Evolutionary conservation across 2,888 invertebrate genomes (phyloP), one percentile per base, ranked within the genome.

Genomic region (Volucella zonaria): DNA sequence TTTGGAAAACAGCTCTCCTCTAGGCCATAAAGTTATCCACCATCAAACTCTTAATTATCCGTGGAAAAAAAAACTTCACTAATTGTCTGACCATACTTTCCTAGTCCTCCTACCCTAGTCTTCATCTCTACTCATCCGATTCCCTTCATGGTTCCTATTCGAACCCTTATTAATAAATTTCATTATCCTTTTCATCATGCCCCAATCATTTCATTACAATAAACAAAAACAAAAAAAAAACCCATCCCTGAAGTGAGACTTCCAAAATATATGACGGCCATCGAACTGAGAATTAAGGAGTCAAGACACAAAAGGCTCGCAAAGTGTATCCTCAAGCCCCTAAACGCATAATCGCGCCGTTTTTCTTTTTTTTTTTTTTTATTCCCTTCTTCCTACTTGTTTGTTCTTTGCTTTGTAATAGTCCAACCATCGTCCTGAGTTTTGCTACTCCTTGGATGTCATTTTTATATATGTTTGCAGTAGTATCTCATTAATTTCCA

Each of bases 341-440:
- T 67, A 54, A 54, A 43, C 42, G 38, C 45, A 68, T 54, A 67
- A 52, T 56, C 54, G 38, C 18, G 56, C 8, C 42, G 11, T 66
- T 1, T 66, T 66, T 12, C 11, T 14, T 68, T 38, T 56, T 38
- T 68, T 68, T 23, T 67, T 45, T n/a, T 12, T 38, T 18, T 40
- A 14, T 38, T 56, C 12, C 1, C 38, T 47, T n/a, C 61, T 47
- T 45, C 56, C 56, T 40, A 40, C 40, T 10, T 14, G 9, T 40
- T 18, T 66, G 38, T 51, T 51, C 51, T 11, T 1, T 18, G 2
- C 45, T 45, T 56, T 6, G 6, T 31, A 31, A 4, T 31, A 31
- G 6, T 31, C 56, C 45, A 56, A 56, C 15, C 56, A 31, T 62
- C 31, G 12, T 62, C 18, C 45, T 45, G 38, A 38, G 38, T 11